Evolutionary conservation across 2,888 invertebrate species (phyloP), one percentile per base, ranked within the genome.

Genomic region (Acanthoscelides obtectus): DNA sequence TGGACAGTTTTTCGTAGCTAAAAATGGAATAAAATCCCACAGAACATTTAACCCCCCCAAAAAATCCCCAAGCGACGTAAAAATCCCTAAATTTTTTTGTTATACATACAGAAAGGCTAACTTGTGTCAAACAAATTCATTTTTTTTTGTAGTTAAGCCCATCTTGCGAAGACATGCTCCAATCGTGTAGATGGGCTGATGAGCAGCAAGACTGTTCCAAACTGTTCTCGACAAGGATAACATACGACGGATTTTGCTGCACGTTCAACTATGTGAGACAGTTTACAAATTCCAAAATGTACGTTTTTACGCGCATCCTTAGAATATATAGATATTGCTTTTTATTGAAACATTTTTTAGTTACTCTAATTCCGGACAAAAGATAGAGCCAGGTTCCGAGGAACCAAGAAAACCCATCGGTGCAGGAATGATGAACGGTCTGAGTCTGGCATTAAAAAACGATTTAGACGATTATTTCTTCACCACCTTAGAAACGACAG

Each of bases 241-340:
- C 90, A 0, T 83, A 84, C 6, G 85, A 86, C n/a, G 90, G 90
- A 0, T 88, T 86, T 77, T 90, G 90, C 80, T 90, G 90, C 75
- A 83, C 80, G 8, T 80, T 80, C 70, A 81, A 81, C 72, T 79
- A 80, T 70, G 64, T 79, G 6, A 77, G 76, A 72, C 72, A 19
- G 19, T 3, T 22, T 5, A 17, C 68, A 20, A 20, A 67, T 3
- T 20, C 67, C 12, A 22, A 67, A 20, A 20, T 20, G 67, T 67
- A 67, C 0, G 22, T 67, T 22, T 66, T 12, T 22, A n/a, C n/a
- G n/a, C n/a, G n/a, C n/a, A n/a, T n/a, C n/a, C n/a, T n/a, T n/a
- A n/a, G n/a, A n/a, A n/a, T n/a, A n/a, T n/a, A n/a, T n/a, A n/a
- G n/a, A n/a, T n/a, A n/a, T n/a, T n/a, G n/a, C n/a, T n/a, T n/a